phyloP scores from a whole-genome alignment of 64 coral and sea anemone species.

The Actinia tenebrosa region DNA sequence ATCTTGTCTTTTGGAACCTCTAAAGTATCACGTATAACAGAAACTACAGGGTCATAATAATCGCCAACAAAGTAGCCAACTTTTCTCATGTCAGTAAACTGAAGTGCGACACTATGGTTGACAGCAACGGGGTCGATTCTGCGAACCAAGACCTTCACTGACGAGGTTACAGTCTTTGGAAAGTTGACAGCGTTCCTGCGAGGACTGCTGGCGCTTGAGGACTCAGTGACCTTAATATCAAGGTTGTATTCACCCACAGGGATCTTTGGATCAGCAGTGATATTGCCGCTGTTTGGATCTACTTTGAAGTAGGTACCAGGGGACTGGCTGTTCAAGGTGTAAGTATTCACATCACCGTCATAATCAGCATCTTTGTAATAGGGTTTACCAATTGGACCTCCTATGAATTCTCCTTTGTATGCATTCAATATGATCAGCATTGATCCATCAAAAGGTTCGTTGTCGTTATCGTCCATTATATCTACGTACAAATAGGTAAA shows the following conservation, averaged over 20 bases:
- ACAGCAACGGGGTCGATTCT: slow-evolving; percentile 46
- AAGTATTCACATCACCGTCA: slow-evolving; percentile 59
- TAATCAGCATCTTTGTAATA: slow-evolving; percentile 76
- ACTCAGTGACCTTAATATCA: slow-evolving; percentile 24
- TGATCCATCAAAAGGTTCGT: slow-evolving; percentile 62
- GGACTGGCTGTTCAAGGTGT: slow-evolving; percentile 29
- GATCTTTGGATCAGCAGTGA: slow-evolving; percentile 37
- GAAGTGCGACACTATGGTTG: slow-evolving; percentile 76
- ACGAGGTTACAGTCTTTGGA: slow-evolving; percentile 58
- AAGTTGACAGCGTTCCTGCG: slow-evolving; percentile 29
- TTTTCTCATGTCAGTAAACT: slow-evolving; percentile 62
- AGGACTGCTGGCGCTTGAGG: neutral
- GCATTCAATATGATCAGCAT: slow-evolving; percentile 73
- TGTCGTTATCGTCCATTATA: slow-evolving; percentile 56
- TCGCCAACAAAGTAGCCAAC: slow-evolving; percentile 57
- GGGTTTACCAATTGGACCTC: slow-evolving; percentile 64
- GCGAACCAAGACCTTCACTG: slow-evolving; percentile 47
- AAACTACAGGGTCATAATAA: slow-evolving; percentile 30
- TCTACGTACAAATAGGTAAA: slow-evolving; percentile 52
- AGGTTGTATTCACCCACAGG: slow-evolving; percentile 46
- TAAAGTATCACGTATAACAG: slow-evolving; percentile 26
- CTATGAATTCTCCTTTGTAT: slow-evolving; percentile 57
- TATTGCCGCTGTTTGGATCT: slow-evolving; percentile 43
- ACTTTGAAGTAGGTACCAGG: slow-evolving; percentile 37
- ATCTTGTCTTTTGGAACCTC: slow-evolving; percentile 5